Conservation (phyloP, 2,888 invertebrate genomes). For the Drosophila neotestacea region DNA sequence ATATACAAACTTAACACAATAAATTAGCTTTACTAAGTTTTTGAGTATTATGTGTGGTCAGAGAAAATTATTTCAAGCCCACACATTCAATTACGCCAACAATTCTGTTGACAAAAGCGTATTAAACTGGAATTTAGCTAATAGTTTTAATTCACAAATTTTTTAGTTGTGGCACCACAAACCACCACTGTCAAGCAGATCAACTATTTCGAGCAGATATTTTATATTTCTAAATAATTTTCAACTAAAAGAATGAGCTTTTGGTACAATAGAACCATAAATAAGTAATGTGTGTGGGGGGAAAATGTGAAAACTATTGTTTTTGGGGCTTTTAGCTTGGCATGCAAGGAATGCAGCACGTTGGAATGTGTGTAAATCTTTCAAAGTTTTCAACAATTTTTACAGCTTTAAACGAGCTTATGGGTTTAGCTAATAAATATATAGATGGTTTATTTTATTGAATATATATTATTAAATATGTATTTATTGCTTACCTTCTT, state of each 20-base stretch:
- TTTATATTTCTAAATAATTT: slow-evolving; percentile 3
- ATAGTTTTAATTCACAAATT: slow-evolving; percentile 51
- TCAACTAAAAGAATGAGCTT: slow-evolving; percentile 1
- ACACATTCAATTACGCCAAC: neutral
- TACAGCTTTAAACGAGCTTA: neutral
- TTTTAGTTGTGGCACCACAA: slow-evolving; percentile 63
- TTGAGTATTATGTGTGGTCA: too few species aligned
- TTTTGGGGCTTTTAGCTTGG: slow-evolving; percentile 36
- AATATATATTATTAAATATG: neutral
- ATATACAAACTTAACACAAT: too few species aligned
- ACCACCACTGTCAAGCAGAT: slow-evolving; percentile 58
- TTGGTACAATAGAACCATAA: neutral
- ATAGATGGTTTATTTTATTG: neutral
- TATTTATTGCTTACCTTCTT: slow-evolving; percentile 94
- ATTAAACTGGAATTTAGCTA: slow-evolving; percentile 13
- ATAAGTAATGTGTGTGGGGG: slow-evolving; percentile 4
- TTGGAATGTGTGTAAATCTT: slow-evolving; percentile 8
- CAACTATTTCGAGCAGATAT: slow-evolving; percentile 8
- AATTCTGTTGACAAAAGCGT: neutral
- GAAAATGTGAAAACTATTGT: neutral
- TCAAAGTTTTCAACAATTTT: slow-evolving; percentile 5
- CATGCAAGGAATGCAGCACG: slow-evolving; percentile 40
- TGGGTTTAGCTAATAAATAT: slow-evolving; percentile 5
- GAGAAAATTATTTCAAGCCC: too few species aligned
- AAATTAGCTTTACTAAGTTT: too few species aligned